Base-by-base conservation (phyloP, 1,140 invertebrate genomes). In the Euglossa dilemma region DNA sequence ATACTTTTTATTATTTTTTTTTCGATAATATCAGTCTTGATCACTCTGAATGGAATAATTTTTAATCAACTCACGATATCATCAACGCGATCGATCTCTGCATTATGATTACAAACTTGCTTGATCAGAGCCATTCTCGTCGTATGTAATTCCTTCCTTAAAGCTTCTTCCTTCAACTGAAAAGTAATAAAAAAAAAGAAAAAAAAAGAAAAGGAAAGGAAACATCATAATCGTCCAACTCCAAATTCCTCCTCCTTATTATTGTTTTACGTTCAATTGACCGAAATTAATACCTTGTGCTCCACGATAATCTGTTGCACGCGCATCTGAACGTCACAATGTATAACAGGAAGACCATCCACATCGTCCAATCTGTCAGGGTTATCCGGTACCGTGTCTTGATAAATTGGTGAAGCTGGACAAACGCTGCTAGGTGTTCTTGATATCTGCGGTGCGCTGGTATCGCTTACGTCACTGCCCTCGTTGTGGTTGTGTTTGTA, bases 321-420 rank as follows among this genome's bases (percentile, higher is more conserved):
- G 83, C 97, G 93, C 90, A 96, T 95, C 92, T 98, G 97, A 84
- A 97, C 94, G 78, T 97, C 96, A 91, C 97, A 97, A 86, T 96
- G 95, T 83, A 97, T 95, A 74, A 97, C 96, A 61, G 97, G 96
- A 85, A 98, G 94, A 69, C 98, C 98, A 94, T 98, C 98, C n/a
- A 97, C 93, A 85, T 96, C 96, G 73, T 95, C 95, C 52, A 95
- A 81, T 92, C 92, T 92, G 74, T 94, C 92, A 71, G 92, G 93
- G 85, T 94, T 94, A 80, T 95, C 93, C 45, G 91, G 79, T 28
- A 91, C 78, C 20, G 92, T 76, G 50, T 94, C 93, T 28, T 93
- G 93, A 79, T 93, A 93, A 71, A 90, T 92, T 2, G 93, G 94
- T 45, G 93, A 94, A 67, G 93, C 91, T 80, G 92, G 92, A 88